Conservation (phyloP, 2,797 vertebrate species). For the Xenopus petersii region DNA sequence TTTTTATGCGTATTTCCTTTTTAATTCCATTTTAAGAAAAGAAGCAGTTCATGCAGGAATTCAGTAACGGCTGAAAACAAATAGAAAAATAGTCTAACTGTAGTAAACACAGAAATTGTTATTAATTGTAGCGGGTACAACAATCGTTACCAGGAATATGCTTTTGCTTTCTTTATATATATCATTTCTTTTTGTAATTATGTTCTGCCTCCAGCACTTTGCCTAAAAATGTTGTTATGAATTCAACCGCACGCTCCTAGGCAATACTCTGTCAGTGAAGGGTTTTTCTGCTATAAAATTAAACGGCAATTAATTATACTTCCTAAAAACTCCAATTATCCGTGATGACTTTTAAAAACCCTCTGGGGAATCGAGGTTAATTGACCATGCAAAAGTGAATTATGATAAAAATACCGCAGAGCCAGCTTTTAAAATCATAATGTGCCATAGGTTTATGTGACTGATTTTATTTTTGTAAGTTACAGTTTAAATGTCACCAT, state of each 20-base stretch:
- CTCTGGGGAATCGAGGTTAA: slow-evolving; percentile 41
- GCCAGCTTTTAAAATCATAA: slow-evolving; percentile 27
- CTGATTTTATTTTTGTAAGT: slow-evolving; percentile 4
- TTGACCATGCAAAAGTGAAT: slow-evolving; percentile 45
- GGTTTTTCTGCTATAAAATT: slow-evolving; percentile 43
- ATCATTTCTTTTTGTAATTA: no score
- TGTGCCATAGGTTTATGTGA: neutral
- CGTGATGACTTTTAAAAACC: slow-evolving; percentile 40
- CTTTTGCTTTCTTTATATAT: no score
- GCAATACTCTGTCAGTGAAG: slow-evolving; percentile 14
- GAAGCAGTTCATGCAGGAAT: no score
- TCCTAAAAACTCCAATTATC: slow-evolving; percentile 45
- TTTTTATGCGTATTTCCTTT: no score
- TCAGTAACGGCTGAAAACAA: no score
- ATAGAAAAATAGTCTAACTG: no score
- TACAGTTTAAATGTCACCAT: slow-evolving; percentile 15
- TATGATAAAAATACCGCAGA: slow-evolving; percentile 40
- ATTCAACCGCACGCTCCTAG: neutral
- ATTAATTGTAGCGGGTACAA: no score
- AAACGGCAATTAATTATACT: slow-evolving; percentile 48
- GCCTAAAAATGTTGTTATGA: no score
- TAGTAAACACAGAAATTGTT: no score
- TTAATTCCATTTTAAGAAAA: no score
- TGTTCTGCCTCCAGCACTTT: no score
- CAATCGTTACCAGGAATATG: no score